These are phyloP conservation scores for Pinctada fucata DNA, from an alignment of 2,888 invertebrate species.

Conservation along the genomic window DNA sequence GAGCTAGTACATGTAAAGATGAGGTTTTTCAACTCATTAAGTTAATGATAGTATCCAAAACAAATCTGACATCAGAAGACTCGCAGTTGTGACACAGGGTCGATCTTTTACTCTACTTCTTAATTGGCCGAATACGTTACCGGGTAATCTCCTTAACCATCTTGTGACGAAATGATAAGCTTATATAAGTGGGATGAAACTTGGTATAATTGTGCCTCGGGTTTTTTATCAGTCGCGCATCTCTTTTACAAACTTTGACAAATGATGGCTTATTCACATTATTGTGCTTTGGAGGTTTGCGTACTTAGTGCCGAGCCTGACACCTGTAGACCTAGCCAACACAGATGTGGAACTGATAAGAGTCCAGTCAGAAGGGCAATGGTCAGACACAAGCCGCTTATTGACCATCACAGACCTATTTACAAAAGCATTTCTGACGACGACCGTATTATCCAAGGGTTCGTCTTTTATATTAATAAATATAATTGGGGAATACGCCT, in stretches of 20 bases:
- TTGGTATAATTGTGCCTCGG: neutral
- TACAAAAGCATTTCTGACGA: too few relatives aligned
- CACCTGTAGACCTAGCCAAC: neutral
- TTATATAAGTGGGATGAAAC: neutral
- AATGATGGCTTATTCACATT: conserved; percentile 1
- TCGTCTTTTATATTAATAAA: too few relatives aligned
- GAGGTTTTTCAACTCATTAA: neutral
- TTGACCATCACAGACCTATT: too few relatives aligned
- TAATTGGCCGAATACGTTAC: neutral
- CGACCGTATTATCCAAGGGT: too few relatives aligned
- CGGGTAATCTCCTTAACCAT: neutral
- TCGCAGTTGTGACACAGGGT: neutral
- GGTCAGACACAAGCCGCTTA: too few relatives aligned
- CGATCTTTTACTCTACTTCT: neutral
- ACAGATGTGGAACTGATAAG: neutral
- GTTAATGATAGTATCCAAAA: neutral
- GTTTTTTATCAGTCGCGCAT: neutral
- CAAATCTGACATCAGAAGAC: neutral
- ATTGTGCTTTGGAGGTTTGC: neutral
- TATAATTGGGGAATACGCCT: too few relatives aligned
- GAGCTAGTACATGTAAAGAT: too few relatives aligned
- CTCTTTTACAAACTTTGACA: neutral
- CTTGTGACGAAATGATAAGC: neutral
- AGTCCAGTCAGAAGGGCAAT: neutral
- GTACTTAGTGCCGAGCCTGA: neutral